Base-by-base conservation (phyloP, 2,113 vertebrate species). In the Hymenochirus boettgeri region DNA sequence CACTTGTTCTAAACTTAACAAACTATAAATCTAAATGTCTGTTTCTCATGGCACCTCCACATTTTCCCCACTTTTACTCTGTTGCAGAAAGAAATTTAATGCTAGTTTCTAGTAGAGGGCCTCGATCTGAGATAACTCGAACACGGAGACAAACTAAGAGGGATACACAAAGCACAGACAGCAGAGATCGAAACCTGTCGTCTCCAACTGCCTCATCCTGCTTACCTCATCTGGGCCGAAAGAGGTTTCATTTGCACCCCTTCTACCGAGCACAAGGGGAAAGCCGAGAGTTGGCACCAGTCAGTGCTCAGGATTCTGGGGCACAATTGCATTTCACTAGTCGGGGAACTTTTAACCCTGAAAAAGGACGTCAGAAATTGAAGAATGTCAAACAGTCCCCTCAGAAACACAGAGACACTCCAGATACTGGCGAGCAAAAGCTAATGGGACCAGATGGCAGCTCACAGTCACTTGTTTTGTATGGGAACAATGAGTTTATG, bases 401-500 rank as follows among this genome's bases (percentile, higher is more conserved):
- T 55, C 81, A 79, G 19, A 93, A 90, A 85, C 85, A 84, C 81
- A 86, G 91, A 61, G 93, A 94, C 73, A 73, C 79, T 63, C 82
- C 81, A 0, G 90, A 92, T 0, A 83, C 85, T 10, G 79, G 78
- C 1, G 54, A 65, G 0, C 66, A 50, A 26, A 75, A 48, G 57
- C 52, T 60, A 31, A 47, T 69, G 47, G 65, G 65, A 52, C 70
- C 88, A 0, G 93, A 96, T 52, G 65, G 90, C 1, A 46, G 84
- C 42, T 0, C 86, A 17, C 92, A 91, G 72, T 90, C 88, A 73
- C 75, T 89, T 6, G 84, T 95, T 57, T 74, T 93, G 62, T 91
- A 91, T 61, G 93, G 93, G 72, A 95, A 75, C 73, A 96, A 95
- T 2, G 96, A 98, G 78, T 99, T 97, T 80, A 98, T 99, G 95